Percentiles rank a stretch among this genome's conserved stretches.
These are phyloP conservation scores for Poeciliopsis prolifica DNA, from an alignment of 2,113 vertebrate species.

Conservation along the genomic window DNA sequence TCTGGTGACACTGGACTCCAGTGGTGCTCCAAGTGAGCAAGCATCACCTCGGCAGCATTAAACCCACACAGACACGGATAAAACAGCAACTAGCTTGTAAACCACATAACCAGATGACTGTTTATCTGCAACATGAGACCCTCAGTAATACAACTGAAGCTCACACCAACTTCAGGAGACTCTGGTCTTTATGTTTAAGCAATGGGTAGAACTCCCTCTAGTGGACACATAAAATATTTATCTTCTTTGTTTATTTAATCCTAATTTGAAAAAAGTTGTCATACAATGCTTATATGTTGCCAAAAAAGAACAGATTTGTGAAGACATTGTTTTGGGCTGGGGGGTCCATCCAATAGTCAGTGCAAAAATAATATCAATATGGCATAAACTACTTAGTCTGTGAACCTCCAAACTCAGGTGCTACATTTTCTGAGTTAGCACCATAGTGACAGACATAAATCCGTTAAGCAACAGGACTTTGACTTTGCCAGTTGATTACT, in stretches of 20 bases:
- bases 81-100: background rate
- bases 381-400: background rate
- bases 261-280: background rate
- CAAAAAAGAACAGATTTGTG: background rate
- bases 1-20: background rate
- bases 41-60: background rate
- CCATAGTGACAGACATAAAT: background rate
- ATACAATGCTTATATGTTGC: background rate
- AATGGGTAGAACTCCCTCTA: constrained; percentile 29
- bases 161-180: background rate
- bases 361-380: background rate
- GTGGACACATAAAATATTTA: constrained; percentile 21
- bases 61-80: background rate
- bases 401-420: background rate
- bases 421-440: background rate
- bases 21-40: background rate
- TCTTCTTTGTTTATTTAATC: background rate
- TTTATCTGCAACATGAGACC: background rate
- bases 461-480: background rate
- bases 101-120: background rate
- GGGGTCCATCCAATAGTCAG: background rate
- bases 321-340: background rate
- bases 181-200: background rate
- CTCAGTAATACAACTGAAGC: background rate
- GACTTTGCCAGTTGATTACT: too few relatives aligned